Conservation (phyloP, 2,888 invertebrate genomes). For the Xylophagus ater region DNA sequence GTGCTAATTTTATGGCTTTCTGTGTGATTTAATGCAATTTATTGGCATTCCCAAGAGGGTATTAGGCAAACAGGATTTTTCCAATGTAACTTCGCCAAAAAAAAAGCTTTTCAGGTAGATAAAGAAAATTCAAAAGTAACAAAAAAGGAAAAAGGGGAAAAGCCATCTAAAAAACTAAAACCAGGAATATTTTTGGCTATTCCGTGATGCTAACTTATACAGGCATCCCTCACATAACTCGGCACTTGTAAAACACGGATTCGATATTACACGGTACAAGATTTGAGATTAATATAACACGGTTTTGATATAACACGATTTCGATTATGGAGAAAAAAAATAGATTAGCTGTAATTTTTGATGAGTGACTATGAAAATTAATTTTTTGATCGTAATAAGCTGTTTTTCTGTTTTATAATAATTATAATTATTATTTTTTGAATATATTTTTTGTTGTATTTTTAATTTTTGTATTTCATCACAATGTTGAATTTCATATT, state of each 20-base stretch:
- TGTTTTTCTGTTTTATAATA: neutral
- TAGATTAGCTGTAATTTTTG: constrained; percentile 3
- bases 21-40: constrained; percentile 17
- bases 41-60: constrained; percentile 10
- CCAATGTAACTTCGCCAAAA: neutral
- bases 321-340: too few species aligned
- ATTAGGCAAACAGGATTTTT: constrained; percentile 12
- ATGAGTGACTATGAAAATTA: constrained; percentile 5
- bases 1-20: constrained; percentile 17
- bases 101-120: too few species aligned
- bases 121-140: too few species aligned
- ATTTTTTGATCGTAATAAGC: constrained; percentile 2
- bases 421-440: constrained; percentile 3
- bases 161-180: too few species aligned
- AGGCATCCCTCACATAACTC: too few species aligned
- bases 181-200: too few species aligned
- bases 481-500: neutral
- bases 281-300: too few species aligned
- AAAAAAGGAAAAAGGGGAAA: too few species aligned
- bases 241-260: too few species aligned
- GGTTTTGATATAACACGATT: too few species aligned
- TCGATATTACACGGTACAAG: too few species aligned
- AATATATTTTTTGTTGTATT: constrained; percentile 2
- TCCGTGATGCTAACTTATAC: too few species aligned
- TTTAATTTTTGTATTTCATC: constrained; percentile 1